Evolutionary conservation across 2,797 vertebrate species (phyloP), one percentile per base, ranked within the genome.

Genomic region (Coluber constrictor): DNA sequence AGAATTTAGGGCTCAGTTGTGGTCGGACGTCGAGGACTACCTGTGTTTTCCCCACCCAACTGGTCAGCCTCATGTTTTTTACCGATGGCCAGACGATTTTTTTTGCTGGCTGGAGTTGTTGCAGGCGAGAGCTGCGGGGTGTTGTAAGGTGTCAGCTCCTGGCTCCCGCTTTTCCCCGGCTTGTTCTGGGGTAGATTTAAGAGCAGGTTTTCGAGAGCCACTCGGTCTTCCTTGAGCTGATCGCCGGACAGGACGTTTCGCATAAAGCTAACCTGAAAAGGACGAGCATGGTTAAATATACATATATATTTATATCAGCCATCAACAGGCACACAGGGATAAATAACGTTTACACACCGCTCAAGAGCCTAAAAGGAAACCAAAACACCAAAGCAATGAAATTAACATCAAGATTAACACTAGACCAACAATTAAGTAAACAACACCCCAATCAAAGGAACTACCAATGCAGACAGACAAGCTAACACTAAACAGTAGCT

Each of bases 41-140:
- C 55, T 32, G 12, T 16, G 3, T 47, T 54, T 27, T 15, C 13
- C 66, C 59, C 32, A n/a, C 29, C 18, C 32, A 18, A 8, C 13
- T 12, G 1, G 6, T 3, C 20, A 47, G 37, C 23, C 18, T 23
- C 10, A 32, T 5, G n/a, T 86, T 83, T 51, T 95, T 97, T 97
- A 99, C 99, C 99, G 98, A 99, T 98, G 25, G 99, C 99, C 25
- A 99, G 97, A 9, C 99, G 97, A 95, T 99, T 99, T 95, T 99
- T 99, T 97, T 98, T 99, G 98, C 99, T 99, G 93, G 99, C 99
- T 86, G 99, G 99, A 86, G 99, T 99, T 90, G 99, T 98, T 27
- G 99, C 99, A 86, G 99, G 99, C 86, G 99, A 99, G 90, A 99
- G 98, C 95, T 99, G 99, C 4, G 99, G 99, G 5, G 99, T 99